Base-by-base conservation (phyloP, 2,888 invertebrate species). In the Ormyrus pomaceus region DNA sequence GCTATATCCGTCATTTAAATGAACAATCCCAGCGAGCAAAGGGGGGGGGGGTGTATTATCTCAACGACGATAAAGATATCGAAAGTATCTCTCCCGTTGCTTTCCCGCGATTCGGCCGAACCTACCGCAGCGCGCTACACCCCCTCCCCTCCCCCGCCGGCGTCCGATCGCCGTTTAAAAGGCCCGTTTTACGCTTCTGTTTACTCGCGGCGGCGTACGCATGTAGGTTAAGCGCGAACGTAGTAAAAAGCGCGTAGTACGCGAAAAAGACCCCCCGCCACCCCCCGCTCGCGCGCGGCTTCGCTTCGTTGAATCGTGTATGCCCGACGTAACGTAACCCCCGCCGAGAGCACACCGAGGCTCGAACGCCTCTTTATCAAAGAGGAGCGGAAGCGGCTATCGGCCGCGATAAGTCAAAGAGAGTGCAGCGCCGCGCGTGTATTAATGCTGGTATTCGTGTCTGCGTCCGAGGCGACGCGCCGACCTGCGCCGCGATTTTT, bases 321-420 rank as follows among this genome's bases (percentile, higher is more conserved):
- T n/a, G n/a, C n/a, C n/a, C n/a, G n/a, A n/a, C n/a, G 79, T 75
- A 75, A 71, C 66, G 79, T 80, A 75, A 80, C 53, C 80, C 75
- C 69, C 19, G 19, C 19, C 19, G 62, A 56, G 51, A 19, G 19
- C n/a, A n/a, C 46, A 13, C 45, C 62, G 69, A 75, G 64, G 19
- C 19, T 75, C 71, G 58, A 75, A 75, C 58, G 73, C 55, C 64
- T 55, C 71, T 79, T 80, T 80, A 80, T 80, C 80, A 73, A 77
- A 80, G 77, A 80, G 62, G 80, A 80, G 80, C 80, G 80, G 80
- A 80, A 80, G 80, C 80, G 61, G 77, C 70, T 80, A 80, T 80
- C 80, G 80, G n/a, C 13, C 61, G 61, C 68, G 74, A 73, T 74
- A 74, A 74, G 56, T 70, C 48, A 19, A 19, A 19, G 19, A 19